phyloP scores from a whole-genome alignment of 2,113 vertebrate species.

The Dasyornis broadbenti region DNA sequence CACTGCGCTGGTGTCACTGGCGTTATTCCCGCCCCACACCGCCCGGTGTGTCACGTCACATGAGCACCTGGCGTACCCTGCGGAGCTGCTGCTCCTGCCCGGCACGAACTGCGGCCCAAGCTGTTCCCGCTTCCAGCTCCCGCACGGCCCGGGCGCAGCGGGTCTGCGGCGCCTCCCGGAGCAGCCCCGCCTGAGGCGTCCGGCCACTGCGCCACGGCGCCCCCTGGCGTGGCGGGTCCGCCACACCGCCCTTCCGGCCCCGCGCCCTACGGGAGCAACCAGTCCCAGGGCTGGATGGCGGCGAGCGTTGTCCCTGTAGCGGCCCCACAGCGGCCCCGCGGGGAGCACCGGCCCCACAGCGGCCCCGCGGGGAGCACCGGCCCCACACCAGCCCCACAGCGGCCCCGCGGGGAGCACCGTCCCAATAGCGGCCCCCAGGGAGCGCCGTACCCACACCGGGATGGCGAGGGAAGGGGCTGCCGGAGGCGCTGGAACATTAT shows the following conservation, averaged over 20 bases:
- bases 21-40: fast-evolving
- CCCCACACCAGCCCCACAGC: background rate
- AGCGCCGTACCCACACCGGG: background rate
- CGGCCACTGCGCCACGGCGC: background rate
- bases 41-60: background rate
- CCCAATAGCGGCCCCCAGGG: background rate
- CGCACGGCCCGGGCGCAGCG: background rate
- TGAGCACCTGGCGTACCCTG: fast-evolving
- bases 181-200: background rate
- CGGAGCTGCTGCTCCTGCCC: background rate
- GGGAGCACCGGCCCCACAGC: background rate
- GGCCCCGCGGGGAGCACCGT: background rate
- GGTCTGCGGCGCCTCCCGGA: background rate
- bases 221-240: background rate
- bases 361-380: background rate
- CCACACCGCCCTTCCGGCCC: background rate
- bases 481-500: background rate
- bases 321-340: too few species aligned
- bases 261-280: background rate
- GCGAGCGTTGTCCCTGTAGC: background rate
- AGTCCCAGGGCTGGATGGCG: too few species aligned
- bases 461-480: background rate
- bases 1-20: background rate
- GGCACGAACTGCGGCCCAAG: background rate
- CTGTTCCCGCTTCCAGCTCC: fast-evolving